Conservation (phyloP, 2,888 invertebrate genomes). For the Rhynchonema sp. region DNA sequence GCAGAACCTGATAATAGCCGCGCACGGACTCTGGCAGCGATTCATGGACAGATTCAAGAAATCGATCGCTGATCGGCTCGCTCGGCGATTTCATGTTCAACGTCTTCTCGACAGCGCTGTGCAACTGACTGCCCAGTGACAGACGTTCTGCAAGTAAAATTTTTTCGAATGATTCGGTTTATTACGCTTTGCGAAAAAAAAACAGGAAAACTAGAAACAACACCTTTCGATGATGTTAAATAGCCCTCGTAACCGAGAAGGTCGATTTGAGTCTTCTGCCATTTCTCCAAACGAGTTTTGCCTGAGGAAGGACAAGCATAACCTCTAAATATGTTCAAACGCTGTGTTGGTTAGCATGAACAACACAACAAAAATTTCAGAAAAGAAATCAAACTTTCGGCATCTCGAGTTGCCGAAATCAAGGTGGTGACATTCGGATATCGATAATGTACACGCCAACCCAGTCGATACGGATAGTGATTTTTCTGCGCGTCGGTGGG, state of each 20-base stretch:
- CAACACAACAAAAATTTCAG: no score
- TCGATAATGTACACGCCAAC: not conserved
- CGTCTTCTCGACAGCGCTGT: not conserved
- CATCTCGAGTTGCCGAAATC: not conserved
- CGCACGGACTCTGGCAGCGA: not conserved
- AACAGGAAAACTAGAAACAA: no score
- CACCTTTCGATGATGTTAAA: not conserved
- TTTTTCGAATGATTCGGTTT: no score
- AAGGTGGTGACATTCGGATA: not conserved
- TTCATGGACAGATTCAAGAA: not conserved
- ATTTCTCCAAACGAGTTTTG: not conserved
- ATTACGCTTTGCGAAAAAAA: no score
- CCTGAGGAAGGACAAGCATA: no score
- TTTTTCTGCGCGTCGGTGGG: not conserved
- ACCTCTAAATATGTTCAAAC: no score
- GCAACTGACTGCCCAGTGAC: not conserved
- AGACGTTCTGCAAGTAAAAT: not conserved
- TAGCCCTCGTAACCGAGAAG: not conserved
- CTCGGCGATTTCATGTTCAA: not conserved
- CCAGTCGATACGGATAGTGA: not conserved
- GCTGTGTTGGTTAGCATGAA: no score
- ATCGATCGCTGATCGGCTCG: no score
- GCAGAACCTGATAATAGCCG: no score
- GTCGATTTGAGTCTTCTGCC: not conserved
- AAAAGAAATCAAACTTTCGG: no score